Base-by-base conservation (phyloP, 2,888 invertebrate species). In the Gibbula magus region DNA sequence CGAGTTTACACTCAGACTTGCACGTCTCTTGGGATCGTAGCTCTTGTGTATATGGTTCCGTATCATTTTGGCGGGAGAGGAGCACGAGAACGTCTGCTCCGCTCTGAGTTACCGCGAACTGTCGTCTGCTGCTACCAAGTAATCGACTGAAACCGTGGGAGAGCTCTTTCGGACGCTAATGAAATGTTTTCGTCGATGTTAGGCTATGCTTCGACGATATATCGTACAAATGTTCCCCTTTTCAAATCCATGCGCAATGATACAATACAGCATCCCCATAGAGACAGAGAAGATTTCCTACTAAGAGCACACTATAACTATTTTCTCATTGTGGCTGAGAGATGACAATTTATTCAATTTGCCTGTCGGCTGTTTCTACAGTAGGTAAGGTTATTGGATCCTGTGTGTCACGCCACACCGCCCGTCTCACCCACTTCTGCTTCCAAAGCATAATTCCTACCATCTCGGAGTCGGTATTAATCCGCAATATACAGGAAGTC, bases 21-120 rank as follows among this genome's bases (percentile, higher is more conserved):
- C 75, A n/a, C 75, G 22, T 52, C 75, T 22, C 39, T 54, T 52
- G 2, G 54, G 32, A 20, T 75, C 75, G 52, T 75, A 35, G 39
- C 75, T 75, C 53, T 52, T 75, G n/a, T 54, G 75, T 29, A 75
- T 32, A 18, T 75, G 75, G n/a, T 53, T 75, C n/a, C 75, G 52
- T 32, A 75, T 53, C 75, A 75, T 75, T 52, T 75, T 54, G 52
- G 54, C 29, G 35, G 8, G 70, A 70, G 70, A 70, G 35, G 35
- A 39, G 25, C 20, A 7, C 20, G 70, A 35, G 32, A 39, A 35
- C 70, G 70, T 70, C 70, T 70, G 70, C 70, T 70, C 39, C 61
- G 61, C 29, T 35, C 35, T 35, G 35, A 16, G 35, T 16, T 13
- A 32, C 39, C 61, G 61, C 70, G 70, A 16, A n/a, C 70, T 70